Evolutionary conservation across 2,888 invertebrate genomes (phyloP).

Genomic region (Xestia c-nigrum): DNA sequence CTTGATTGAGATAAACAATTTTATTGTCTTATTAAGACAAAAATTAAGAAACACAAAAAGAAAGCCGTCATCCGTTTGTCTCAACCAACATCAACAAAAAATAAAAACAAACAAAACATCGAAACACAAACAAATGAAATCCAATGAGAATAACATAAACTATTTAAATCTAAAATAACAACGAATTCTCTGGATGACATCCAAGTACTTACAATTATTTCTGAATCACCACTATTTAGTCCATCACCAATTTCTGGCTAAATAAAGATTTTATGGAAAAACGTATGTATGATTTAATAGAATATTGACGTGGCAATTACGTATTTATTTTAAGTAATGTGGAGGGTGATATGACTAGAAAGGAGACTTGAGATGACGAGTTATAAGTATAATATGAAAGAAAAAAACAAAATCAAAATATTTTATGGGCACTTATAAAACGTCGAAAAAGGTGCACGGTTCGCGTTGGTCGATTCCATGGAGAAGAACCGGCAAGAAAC

Average conservation of each 20-base stretch:
- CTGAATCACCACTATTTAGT: background rate
- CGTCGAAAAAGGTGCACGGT: no score
- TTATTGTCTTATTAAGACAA: background rate
- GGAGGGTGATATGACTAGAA: background rate
- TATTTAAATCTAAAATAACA: constrained; percentile 11
- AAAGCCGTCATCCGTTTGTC: background rate
- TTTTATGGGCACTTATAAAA: no score
- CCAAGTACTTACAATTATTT: constrained; percentile 20
- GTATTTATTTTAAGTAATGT: background rate
- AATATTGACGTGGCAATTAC: constrained; percentile 1
- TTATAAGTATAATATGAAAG: background rate
- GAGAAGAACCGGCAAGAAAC: no score
- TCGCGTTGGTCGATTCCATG: no score
- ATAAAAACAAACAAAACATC: constrained; percentile 19
- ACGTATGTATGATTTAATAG: background rate
- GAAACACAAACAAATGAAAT: constrained; percentile 4
- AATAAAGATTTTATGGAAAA: background rate
- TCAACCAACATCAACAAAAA: background rate
- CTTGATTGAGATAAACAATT: background rate
- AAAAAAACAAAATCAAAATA: no score
- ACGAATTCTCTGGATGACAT: constrained; percentile 33
- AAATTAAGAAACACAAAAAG: no score
- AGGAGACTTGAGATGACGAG: background rate
- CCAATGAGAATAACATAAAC: background rate
- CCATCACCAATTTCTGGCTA: constrained; percentile 14